Base-by-base conservation (phyloP, 2,113 vertebrate genomes). In the Mustela lutreola region DNA sequence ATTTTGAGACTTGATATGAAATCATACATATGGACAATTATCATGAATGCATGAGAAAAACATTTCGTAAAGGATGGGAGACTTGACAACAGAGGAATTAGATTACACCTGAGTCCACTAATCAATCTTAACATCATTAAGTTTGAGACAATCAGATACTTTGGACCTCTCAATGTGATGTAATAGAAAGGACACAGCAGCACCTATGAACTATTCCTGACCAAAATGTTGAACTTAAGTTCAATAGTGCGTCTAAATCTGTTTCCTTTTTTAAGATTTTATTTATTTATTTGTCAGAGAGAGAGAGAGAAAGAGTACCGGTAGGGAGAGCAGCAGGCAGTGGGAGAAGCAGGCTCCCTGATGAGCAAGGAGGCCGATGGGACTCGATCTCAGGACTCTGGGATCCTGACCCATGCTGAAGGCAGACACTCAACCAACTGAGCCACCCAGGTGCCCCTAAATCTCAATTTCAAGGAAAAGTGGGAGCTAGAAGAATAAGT, bases 1-100 rank as follows among this genome's bases (percentile, higher is more conserved):
- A 82, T 94, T 91, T 95, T 73, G 31, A 14, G 93, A 87, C 5
- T 33, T 31, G 7, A 50, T n/a, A 33, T 89, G 80, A 87, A 83
- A 80, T 67, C 89, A 78, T 71, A 80, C 4, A 26, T 31, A 31
- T 62, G 67, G 50, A 11, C 18, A 85, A 80, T 65, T 86, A 42
- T 81, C 48, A 36, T 9, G 22, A 31, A 62, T 62, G 9, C 45
- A 76, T 48, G 18, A 19, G 89, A 80, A 91, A 89, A 87, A 2
- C 70, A 88, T 60, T 39, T 75, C 7, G 60, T 53, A 63, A 83
- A 91, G 1, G 18, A 82, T 5, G 33, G 65, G 85, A 6, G 67
- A 60, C 24, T 93, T 78, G 19, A 62, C 9, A 76, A 31, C 33
- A 18, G 18, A 67, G 39, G n/a, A 75, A 62, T 70, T 60, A 81